Percentiles rank a stretch among this genome's conserved stretches.
Evolutionary conservation across 1,140 invertebrate genomes (phyloP).

Genomic region (Heterodera schachtii): DNA sequence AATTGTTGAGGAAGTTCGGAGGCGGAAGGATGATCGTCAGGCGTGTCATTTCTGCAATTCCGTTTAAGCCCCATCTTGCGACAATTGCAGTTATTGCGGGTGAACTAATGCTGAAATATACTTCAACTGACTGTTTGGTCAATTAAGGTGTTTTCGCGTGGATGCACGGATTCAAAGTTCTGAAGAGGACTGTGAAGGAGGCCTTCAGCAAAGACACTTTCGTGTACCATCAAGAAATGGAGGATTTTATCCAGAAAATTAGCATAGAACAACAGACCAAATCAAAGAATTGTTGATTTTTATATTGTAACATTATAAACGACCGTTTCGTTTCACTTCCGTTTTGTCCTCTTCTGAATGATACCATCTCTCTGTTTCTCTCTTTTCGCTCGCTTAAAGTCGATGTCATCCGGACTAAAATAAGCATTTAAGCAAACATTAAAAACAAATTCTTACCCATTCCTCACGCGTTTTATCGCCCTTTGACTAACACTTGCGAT

Average conservation of each 20-base stretch:
- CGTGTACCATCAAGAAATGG: constrained; percentile 10
- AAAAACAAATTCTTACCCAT: constrained; percentile 30
- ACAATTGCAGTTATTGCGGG: neutral
- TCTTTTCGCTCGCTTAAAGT: constrained; percentile 55
- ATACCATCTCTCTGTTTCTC: constrained; percentile 39
- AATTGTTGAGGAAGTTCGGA: neutral
- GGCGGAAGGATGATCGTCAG: neutral
- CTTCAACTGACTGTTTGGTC: neutral
- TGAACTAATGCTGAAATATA: neutral
- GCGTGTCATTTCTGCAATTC: neutral
- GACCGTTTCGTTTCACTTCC: neutral
- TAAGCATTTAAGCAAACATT: too few relatives aligned
- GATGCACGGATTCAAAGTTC: neutral
- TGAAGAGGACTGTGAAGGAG: neutral
- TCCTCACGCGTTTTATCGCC: constrained; percentile 46
- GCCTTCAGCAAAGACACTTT: neutral
- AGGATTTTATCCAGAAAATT: neutral
- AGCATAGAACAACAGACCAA: neutral
- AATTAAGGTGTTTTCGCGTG: neutral
- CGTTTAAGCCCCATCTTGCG: neutral
- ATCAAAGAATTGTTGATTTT: neutral
- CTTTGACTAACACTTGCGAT: constrained; percentile 32
- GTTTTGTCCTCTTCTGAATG: constrained; percentile 3
- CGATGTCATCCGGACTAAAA: constrained; percentile 51
- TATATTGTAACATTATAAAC: neutral